These are phyloP conservation scores for Lasioglossum oenotherae DNA, from an alignment of 2,888 invertebrate genomes.

Conservation along the genomic window DNA sequence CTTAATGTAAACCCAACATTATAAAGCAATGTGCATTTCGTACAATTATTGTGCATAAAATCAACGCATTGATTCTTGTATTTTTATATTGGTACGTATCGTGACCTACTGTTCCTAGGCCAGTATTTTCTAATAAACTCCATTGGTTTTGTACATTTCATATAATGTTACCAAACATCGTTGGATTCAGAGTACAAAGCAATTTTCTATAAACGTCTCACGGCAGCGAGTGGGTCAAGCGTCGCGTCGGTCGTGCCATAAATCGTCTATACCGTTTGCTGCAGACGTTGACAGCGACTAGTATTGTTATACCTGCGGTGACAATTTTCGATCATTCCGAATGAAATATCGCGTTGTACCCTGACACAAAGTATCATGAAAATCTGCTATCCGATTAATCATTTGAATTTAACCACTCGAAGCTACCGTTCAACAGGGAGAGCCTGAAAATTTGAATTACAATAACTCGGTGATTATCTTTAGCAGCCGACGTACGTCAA, in stretches of 20 bases:
- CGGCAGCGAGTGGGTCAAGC: not conserved
- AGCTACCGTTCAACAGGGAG: too few relatives aligned
- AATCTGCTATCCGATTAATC: not conserved
- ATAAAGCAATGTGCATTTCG: too few relatives aligned
- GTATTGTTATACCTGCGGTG: conserved; percentile 1
- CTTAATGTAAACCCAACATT: too few relatives aligned
- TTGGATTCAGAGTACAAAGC: not conserved
- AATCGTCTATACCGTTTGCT: not conserved
- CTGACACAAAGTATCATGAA: not conserved
- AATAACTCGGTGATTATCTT: too few relatives aligned
- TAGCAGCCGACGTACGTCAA: too few relatives aligned
- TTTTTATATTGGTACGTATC: too few relatives aligned
- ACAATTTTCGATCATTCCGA: not conserved
- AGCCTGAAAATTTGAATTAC: too few relatives aligned
- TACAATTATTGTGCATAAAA: too few relatives aligned
- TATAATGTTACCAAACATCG: not conserved
- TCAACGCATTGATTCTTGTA: too few relatives aligned
- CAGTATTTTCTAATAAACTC: not conserved
- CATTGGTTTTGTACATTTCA: not conserved
- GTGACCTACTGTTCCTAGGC: not conserved
- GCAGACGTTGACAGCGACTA: not conserved
- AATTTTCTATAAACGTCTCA: not conserved
- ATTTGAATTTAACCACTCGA: not conserved
- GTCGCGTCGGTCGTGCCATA: not conserved
- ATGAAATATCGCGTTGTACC: not conserved